Base-by-base conservation (phyloP, 2,888 invertebrate genomes). In the Xestia xanthographa region DNA sequence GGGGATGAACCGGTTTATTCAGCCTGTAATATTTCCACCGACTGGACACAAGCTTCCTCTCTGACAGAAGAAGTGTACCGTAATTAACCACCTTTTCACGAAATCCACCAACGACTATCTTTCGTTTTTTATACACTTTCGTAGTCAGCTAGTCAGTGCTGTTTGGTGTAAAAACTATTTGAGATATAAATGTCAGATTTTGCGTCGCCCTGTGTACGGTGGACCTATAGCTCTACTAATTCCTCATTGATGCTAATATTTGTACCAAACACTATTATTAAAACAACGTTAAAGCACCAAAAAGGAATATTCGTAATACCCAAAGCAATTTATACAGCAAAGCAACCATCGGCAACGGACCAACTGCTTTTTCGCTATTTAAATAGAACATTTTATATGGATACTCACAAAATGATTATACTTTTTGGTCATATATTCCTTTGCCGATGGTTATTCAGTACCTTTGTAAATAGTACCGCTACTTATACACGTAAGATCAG, bases 321-420 rank as follows among this genome's bases (percentile, higher is more conserved):
- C 58, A 53, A 63, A 77, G 70, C 68, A 84, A 66, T 66, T 48
- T 63, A 12, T 63, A 58, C 63, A 80, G 70, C 70, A 56, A 56
- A 34, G 3, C 29, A 22, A 63, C 38, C 8, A 63, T 56, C 26
- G 38, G n/a, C 48, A 63, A 9, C 34, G 8, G 22, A 60, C 48
- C 34, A 20, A 77, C 12, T 43, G 41, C 1, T 17, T 45, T 26
- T 53, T 70, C 17, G 20, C 14, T 53, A n/a, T 9, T 26, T n/a
- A n/a, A 3, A 20, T 70, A 11, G 14, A 68, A 53, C 5, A 41
- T 56, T 14, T 26, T 20, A 14, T n/a, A n/a, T 17, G 34, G 17
- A 22, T 17, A 20, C 17, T n/a, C 17, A 67, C 17, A 17, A 67
- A 50, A 26, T 38, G 22, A 68, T 22, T 26, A 2, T 50, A 43